Percentiles rank a stretch among this genome's conserved stretches.
Evolutionary conservation across 2,113 vertebrate genomes (phyloP).

Genomic region (Megaleporinus macrocephalus): DNA sequence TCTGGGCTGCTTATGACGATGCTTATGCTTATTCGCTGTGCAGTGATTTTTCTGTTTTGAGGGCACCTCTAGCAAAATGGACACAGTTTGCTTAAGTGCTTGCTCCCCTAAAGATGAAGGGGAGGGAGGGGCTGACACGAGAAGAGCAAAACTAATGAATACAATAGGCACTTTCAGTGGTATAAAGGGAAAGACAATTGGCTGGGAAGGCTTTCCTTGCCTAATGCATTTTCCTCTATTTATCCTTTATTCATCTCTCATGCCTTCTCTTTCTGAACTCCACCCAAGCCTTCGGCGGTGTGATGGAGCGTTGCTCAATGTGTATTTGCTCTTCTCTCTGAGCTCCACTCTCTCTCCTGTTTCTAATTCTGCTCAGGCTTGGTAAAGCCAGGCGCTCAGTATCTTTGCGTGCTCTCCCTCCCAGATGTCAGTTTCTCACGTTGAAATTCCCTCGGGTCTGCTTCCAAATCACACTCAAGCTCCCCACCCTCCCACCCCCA

Average conservation of each 20-base stretch:
- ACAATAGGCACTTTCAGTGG: background rate
- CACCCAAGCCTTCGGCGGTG: background rate
- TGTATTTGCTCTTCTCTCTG: background rate
- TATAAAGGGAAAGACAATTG: background rate
- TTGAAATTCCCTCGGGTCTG: background rate
- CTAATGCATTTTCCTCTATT: slow-evolving; percentile 2
- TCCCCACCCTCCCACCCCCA: background rate
- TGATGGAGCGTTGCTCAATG: background rate
- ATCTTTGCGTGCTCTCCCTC: background rate
- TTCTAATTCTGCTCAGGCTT: background rate
- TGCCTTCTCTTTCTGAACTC: background rate
- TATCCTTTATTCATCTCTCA: background rate
- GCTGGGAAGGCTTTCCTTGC: background rate
- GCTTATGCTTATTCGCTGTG: too few species aligned
- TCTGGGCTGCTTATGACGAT: too few species aligned
- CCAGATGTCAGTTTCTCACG: slow-evolving; percentile 8
- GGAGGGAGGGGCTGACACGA: background rate
- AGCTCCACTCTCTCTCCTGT: background rate
- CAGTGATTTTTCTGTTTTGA: too few species aligned
- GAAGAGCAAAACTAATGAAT: background rate
- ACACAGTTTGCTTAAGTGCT: background rate
- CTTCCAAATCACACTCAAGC: slow-evolving; percentile 1
- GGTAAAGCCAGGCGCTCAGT: background rate
- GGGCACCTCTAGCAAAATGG: too few species aligned
- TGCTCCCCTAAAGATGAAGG: background rate